These are phyloP conservation scores for Tetragonula carbonaria DNA, from an alignment of 2,888 invertebrate genomes.

Conservation along the genomic window DNA sequence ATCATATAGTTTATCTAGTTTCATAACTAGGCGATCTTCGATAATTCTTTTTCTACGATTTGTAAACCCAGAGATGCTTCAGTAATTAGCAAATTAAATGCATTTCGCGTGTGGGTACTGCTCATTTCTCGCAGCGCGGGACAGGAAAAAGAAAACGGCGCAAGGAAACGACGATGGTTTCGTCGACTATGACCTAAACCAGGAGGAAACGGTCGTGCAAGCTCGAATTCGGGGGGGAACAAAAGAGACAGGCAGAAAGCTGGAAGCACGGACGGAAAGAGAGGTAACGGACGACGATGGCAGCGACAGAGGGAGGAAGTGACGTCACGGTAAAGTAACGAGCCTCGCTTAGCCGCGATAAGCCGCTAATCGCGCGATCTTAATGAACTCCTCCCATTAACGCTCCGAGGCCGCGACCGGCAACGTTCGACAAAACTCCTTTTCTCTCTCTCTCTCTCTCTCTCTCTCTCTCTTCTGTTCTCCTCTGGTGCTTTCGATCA, in stretches of 20 bases:
- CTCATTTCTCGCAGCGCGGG: neutral
- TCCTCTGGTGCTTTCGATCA: conserved; percentile 45
- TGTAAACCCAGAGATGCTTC: too few relatives aligned
- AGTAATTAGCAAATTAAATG: too few relatives aligned
- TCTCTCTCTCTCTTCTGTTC: neutral
- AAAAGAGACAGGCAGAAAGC: conserved; percentile 57
- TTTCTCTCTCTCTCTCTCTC: conserved; percentile 40
- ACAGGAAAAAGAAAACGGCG: neutral
- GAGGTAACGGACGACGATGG: conserved; percentile 58
- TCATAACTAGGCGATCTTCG: too few relatives aligned
- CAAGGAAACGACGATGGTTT: neutral
- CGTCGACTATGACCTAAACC: neutral
- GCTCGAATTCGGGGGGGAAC: conserved; percentile 59
- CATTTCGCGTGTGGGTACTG: neutral
- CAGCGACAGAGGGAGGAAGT: conserved; percentile 73
- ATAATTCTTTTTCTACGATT: too few relatives aligned
- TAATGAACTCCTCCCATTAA: conserved; percentile 80
- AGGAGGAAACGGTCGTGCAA: conserved; percentile 9
- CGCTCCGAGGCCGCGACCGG: conserved; percentile 72
- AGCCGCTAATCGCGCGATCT: conserved; percentile 76
- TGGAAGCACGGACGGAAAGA: conserved; percentile 53
- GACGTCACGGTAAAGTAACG: conserved; percentile 79
- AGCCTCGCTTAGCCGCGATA: conserved; percentile 75
- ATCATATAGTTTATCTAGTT: too few relatives aligned
- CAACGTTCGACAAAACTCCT: conserved; percentile 70